A percentile compares a stretch with the other conserved stretches of the same genome.
Conservation (phyloP, 2,113 vertebrate species). For the Turdus rufiventris region DNA sequence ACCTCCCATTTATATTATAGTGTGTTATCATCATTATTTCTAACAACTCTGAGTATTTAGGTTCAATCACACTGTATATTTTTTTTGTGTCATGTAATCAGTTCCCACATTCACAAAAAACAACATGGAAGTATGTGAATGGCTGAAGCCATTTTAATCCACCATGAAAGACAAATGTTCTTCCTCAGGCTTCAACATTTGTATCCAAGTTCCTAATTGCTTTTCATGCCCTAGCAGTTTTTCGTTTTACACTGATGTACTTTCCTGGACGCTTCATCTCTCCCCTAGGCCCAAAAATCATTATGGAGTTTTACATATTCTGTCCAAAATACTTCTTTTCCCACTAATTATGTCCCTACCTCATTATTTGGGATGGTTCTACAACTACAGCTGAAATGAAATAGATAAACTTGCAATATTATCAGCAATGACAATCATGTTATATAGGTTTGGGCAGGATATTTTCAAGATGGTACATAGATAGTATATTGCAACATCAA, state of each 20-base stretch:
- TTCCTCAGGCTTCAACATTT: conserved; percentile 39
- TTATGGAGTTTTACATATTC: conserved; percentile 23
- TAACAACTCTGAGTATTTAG: neutral
- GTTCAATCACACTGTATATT: neutral
- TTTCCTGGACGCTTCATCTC: conserved; percentile 23
- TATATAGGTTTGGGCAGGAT: neutral
- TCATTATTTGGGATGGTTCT: neutral
- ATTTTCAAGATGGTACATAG: neutral
- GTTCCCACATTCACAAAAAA: neutral
- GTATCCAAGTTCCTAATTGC: conserved; percentile 52
- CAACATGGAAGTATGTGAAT: neutral
- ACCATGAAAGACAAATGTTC: conserved; percentile 43
- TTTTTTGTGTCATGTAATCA: neutral
- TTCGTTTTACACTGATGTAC: conserved; percentile 31
- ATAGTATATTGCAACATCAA: neutral
- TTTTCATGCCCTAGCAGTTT: conserved; percentile 53
- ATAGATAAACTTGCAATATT: neutral
- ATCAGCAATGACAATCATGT: neutral
- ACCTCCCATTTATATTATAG: neutral
- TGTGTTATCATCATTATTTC: neutral
- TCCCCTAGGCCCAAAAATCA: conserved; percentile 18
- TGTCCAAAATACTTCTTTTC: conserved; percentile 28
- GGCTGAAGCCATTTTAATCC: neutral
- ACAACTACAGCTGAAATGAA: neutral
- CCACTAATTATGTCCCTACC: conserved; percentile 23